phyloP scores from a whole-genome alignment of 2,797 vertebrate genomes.

The Nothura maculosa region DNA sequence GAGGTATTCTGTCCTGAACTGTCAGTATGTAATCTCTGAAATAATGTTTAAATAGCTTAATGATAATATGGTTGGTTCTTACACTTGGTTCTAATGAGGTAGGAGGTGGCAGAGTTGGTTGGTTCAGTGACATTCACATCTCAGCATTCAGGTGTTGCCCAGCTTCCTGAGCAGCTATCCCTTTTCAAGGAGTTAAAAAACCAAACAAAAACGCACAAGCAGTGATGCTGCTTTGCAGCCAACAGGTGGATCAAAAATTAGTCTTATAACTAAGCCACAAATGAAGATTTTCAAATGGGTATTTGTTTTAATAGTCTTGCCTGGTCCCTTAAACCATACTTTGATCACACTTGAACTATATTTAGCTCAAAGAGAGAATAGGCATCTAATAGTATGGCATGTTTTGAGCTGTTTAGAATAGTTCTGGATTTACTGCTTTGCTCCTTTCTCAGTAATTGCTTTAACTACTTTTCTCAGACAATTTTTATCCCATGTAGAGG shows the following conservation, averaged over 20 bases:
- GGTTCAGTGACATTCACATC: not conserved
- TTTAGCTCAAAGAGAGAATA: not conserved
- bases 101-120: not conserved
- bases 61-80: not conserved
- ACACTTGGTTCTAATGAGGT: rapidly evolving
- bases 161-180: not conserved
- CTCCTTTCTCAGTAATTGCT: not conserved
- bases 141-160: rapidly evolving
- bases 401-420: not conserved
- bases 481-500: not conserved
- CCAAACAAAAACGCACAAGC: not conserved
- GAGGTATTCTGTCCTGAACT: not conserved
- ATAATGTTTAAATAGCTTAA: not conserved
- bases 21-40: not conserved
- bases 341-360: constrained; percentile 44
- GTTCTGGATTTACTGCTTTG: not conserved
- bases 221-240: not conserved
- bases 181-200: not conserved
- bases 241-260: not conserved
- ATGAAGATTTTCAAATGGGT: not conserved
- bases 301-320: constrained; percentile 32
- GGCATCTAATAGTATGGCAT: not conserved
- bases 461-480: not conserved
- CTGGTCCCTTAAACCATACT: constrained; percentile 41
- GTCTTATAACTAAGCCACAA: not conserved